phyloP scores from a whole-genome alignment of 2,888 invertebrate species.

The Diaprepes abbreviatus region DNA sequence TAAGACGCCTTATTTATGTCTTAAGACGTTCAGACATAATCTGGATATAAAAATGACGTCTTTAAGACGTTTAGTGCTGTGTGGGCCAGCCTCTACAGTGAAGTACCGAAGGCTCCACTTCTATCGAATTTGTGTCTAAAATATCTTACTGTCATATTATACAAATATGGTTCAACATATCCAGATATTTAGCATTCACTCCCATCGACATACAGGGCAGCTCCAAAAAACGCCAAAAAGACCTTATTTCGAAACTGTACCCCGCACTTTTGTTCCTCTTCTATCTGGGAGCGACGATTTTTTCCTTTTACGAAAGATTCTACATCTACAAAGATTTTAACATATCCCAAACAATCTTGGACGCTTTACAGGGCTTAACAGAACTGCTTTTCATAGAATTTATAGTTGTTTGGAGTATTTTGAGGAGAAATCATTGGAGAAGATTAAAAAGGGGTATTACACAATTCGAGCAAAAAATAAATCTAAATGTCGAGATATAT shows the following conservation, averaged over 20 bases:
- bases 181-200: slow-evolving; percentile 28
- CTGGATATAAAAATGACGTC: no score
- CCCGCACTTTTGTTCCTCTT: slow-evolving; percentile 19
- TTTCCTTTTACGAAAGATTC: slow-evolving; percentile 35
- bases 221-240: background rate
- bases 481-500: background rate
- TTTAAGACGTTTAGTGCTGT: no score
- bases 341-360: slow-evolving; percentile 34
- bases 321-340: slow-evolving; percentile 36
- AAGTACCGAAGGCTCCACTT: no score
- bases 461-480: slow-evolving; percentile 21
- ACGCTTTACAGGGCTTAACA: slow-evolving; percentile 20
- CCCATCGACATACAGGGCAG: slow-evolving; percentile 6
- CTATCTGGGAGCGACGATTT: slow-evolving; percentile 28
- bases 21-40: no score
- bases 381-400: slow-evolving; percentile 36
- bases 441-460: slow-evolving; percentile 24
- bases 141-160: no score
- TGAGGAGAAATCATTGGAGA: slow-evolving; percentile 23
- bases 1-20: no score
- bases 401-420: slow-evolving; percentile 26
- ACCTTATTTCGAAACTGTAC: slow-evolving; percentile 10
- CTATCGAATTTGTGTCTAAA: no score
- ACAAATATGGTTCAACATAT: slow-evolving; percentile 22
- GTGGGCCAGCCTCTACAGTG: no score